Base-by-base conservation (phyloP, 2,113 vertebrate species). In the Hemichromis elongatus region DNA sequence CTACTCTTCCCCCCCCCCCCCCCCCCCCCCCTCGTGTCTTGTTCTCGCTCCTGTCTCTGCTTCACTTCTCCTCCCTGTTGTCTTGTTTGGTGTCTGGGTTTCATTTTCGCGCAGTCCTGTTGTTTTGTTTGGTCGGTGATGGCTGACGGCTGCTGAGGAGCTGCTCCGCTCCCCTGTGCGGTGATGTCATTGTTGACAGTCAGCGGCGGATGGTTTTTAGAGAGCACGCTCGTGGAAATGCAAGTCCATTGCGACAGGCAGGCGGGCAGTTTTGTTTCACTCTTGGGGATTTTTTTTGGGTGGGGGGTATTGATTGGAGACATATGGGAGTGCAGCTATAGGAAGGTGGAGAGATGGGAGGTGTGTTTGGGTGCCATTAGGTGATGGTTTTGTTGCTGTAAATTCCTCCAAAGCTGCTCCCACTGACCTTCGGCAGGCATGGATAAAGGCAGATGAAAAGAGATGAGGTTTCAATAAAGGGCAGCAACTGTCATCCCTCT, bases 131-230 rank as follows among this genome's bases (percentile, higher is more conserved):
- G 86, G 80, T 52, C 28, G 61, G 9, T 54, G 89, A 77, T 21
- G 82, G 57, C 68, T 70, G 86, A 28, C 11, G 59, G 89, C 88
- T 85, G 88, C 85, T 19, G 84, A 77, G 79, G 82, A 88, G 86
- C 80, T 14, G 66, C 80, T 82, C 56, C 4, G 9, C 81, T 86
- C 80, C 3, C 10, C 84, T 10, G 77, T 13, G 37, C 18, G 1
- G 50, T 86, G 84, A 86, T 81, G 89, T 87, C 90, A 87, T 77
- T 86, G 88, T 79, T 87, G 89, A 89, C 89, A 88, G 86, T 89
- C 50, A 37, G 55, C 24, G 70, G 53, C 28, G 14, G 53, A 14
- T 19, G 80, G 86, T 79, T 90, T 83, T 77, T 86, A 66, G 81
- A 77, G 85, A 18, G 7, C 21, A 26, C 18, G 10, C 30, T 35